A percentile compares a stretch with the other conserved stretches of the same genome.
These are phyloP conservation scores for Crepidodera aurea DNA, from an alignment of 2,888 invertebrate species.

Conservation along the genomic window DNA sequence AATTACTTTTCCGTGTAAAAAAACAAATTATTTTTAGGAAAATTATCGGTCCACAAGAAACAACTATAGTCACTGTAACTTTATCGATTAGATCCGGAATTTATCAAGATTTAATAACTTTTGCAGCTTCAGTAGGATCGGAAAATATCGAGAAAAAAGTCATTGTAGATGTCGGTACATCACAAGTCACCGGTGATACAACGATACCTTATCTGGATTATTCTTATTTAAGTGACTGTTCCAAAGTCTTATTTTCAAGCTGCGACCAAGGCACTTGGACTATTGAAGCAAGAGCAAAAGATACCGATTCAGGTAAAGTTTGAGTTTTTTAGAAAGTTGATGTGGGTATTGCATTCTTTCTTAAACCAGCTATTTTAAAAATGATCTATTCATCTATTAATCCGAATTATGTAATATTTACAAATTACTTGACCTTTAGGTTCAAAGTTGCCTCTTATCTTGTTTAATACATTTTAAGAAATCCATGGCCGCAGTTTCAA, in stretches of 20 bases:
- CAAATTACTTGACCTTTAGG: constrained; percentile 1
- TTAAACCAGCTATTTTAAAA: no score
- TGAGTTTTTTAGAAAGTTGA: no score
- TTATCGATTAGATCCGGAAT: constrained; percentile 49
- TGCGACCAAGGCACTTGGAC: constrained; percentile 77
- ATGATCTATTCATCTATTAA: no score
- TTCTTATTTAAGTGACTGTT: constrained; percentile 61
- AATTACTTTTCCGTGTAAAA: neutral
- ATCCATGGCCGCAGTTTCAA: neutral
- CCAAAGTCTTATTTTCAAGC: constrained; percentile 58
- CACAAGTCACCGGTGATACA: constrained; percentile 43
- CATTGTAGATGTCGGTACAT: constrained; percentile 58
- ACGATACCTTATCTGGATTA: constrained; percentile 53
- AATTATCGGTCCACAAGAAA: constrained; percentile 63
- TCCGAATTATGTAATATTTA: no score
- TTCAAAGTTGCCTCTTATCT: neutral
- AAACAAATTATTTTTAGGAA: constrained; percentile 36
- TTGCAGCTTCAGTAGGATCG: constrained; percentile 63
- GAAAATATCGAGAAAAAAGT: constrained; percentile 59
- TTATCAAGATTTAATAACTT: constrained; percentile 70
- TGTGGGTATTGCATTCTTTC: no score
- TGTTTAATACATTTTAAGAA: neutral
- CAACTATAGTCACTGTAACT: constrained; percentile 64
- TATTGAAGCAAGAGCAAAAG: constrained; percentile 72
- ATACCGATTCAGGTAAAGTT: constrained; percentile 68